A percentile compares a stretch with the other conserved stretches of the same genome.
Evolutionary conservation across 2,797 vertebrate genomes (phyloP).

Genomic region (Halcyon badia): DNA sequence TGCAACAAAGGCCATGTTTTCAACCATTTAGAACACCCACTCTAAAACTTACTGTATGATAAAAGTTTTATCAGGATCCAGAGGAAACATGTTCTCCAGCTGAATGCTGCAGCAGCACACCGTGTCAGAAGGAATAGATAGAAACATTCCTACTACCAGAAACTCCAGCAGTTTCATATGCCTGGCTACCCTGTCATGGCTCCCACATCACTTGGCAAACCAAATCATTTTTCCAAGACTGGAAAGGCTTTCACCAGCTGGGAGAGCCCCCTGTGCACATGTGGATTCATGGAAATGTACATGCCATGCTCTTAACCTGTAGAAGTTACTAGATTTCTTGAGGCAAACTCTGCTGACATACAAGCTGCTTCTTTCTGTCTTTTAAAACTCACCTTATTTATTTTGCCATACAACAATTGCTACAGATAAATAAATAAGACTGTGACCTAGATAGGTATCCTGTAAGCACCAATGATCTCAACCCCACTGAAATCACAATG

Average conservation of each 20-base stretch:
- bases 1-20: background rate
- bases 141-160: background rate
- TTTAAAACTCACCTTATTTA: background rate
- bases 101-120: background rate
- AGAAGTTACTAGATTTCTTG: background rate
- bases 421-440: background rate
- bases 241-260: background rate
- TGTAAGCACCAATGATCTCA: background rate
- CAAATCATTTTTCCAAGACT: background rate
- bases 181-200: background rate
- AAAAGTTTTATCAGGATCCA: background rate
- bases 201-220: background rate
- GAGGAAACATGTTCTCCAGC: background rate
- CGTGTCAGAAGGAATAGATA: background rate
- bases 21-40: background rate
- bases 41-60: background rate
- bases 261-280: background rate
- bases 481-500: background rate
- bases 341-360: background rate
- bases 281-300: accelerated
- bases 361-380: background rate
- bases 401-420: background rate
- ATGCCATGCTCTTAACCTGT: background rate
- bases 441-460: background rate
- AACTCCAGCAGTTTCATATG: background rate